phyloP scores from a whole-genome alignment of 2,888 invertebrate species.

The Aspidiotus destructor region DNA sequence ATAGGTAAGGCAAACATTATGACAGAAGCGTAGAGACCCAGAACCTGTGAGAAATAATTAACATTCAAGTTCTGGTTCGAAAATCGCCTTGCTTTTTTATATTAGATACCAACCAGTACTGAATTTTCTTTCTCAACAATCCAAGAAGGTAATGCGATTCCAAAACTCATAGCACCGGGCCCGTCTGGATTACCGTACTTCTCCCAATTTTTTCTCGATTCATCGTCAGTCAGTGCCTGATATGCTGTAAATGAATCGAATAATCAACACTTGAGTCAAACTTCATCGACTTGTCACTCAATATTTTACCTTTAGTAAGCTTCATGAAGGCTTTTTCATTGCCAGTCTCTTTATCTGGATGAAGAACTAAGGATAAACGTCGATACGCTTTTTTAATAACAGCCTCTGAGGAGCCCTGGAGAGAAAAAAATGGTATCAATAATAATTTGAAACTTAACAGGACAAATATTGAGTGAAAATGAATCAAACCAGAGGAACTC shows the following conservation, averaged over 20 bases:
- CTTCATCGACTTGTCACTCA: background rate
- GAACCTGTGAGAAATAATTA: constrained; percentile 44
- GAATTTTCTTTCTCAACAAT: constrained; percentile 99
- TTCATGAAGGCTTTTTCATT: constrained; percentile 96
- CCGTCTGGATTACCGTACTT: constrained; percentile 99
- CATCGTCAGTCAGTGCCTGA: constrained; percentile 91
- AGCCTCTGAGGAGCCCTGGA: constrained; percentile 66
- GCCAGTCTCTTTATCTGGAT: constrained; percentile 97
- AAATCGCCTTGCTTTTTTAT: constrained; percentile 6
- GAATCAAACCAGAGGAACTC: constrained; percentile 59
- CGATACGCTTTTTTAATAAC: constrained; percentile 95
- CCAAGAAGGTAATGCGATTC: constrained; percentile 98
- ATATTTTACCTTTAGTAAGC: constrained; percentile 73
- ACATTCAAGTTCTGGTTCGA: background rate
- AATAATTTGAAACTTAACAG: background rate
- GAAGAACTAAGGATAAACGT: constrained; percentile 80
- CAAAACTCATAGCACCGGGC: constrained; percentile 98
- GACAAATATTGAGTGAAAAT: constrained; percentile 5
- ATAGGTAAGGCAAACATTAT: constrained; percentile 96
- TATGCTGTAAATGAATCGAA: constrained; percentile 42
- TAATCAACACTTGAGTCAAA: background rate
- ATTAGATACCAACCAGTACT: constrained; percentile 59
- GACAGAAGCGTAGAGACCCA: constrained; percentile 86
- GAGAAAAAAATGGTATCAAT: background rate
- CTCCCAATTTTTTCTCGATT: constrained; percentile 94